These are phyloP conservation scores for Dasyornis broadbenti DNA, from an alignment of 2,113 vertebrate species.

Conservation along the genomic window DNA sequence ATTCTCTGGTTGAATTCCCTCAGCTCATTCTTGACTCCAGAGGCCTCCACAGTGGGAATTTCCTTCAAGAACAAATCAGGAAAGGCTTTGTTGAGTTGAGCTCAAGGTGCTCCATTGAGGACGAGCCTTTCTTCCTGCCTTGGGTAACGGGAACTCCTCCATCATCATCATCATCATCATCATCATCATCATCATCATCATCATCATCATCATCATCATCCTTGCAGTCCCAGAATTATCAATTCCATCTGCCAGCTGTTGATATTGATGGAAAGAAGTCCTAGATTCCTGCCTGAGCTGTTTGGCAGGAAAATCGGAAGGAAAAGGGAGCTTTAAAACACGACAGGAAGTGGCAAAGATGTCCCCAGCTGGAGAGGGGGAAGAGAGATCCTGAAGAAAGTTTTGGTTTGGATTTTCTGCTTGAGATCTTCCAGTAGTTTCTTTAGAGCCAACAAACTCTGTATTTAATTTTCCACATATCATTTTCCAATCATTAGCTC, in stretches of 20 bases:
- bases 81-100: neutral
- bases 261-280: neutral
- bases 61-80: accelerated
- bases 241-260: neutral
- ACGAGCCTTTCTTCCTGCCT: neutral
- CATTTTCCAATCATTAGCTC: neutral
- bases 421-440: neutral
- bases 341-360: accelerated
- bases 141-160: neutral
- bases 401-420: neutral
- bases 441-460: neutral
- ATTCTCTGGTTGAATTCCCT: accelerated
- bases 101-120: accelerated
- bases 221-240: neutral
- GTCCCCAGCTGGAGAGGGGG: neutral
- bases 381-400: neutral
- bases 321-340: neutral
- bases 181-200: neutral
- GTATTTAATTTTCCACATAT: neutral
- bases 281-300: neutral
- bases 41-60: neutral
- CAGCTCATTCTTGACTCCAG: neutral
- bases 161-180: neutral
- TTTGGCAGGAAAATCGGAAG: neutral
- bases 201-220: neutral